A percentile compares a stretch with the other conserved stretches of the same genome.
These are phyloP conservation scores for Dynastes grantii DNA, from an alignment of 2,888 invertebrate genomes.

Conservation along the genomic window DNA sequence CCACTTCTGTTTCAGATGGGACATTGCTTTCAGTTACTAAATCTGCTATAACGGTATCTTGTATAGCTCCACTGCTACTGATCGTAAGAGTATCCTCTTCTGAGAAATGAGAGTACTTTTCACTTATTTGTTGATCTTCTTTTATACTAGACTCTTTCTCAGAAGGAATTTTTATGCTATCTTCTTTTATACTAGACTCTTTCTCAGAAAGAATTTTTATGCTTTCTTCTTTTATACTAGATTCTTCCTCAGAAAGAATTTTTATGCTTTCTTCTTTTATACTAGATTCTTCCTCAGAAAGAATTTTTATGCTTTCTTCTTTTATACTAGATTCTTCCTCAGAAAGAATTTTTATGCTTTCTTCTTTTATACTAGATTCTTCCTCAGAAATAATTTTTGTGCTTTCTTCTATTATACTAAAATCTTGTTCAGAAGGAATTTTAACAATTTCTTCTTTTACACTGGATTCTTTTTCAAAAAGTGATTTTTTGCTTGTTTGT, in stretches of 20 bases:
- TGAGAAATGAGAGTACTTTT: neutral
- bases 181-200: conserved; percentile 15
- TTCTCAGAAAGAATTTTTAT: neutral
- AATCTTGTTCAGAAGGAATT: neutral
- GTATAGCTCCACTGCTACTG: neutral
- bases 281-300: neutral
- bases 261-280: conserved; percentile 1
- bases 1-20: conserved; percentile 52
- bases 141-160: neutral
- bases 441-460: neutral
- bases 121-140: neutral
- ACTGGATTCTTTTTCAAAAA: neutral
- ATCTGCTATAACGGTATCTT: neutral
- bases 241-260: too few species aligned
- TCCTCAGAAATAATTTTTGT: neutral
- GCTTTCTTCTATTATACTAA: neutral
- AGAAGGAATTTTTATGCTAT: neutral
- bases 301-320: neutral
- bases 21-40: conserved; percentile 37
- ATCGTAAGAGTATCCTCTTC: neutral
- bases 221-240: neutral
- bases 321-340: neutral
- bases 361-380: conserved; percentile 13
- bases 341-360: neutral
- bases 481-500: neutral